Base-by-base conservation (phyloP, 1,140 invertebrate species). In the Drosophila asahinai region DNA sequence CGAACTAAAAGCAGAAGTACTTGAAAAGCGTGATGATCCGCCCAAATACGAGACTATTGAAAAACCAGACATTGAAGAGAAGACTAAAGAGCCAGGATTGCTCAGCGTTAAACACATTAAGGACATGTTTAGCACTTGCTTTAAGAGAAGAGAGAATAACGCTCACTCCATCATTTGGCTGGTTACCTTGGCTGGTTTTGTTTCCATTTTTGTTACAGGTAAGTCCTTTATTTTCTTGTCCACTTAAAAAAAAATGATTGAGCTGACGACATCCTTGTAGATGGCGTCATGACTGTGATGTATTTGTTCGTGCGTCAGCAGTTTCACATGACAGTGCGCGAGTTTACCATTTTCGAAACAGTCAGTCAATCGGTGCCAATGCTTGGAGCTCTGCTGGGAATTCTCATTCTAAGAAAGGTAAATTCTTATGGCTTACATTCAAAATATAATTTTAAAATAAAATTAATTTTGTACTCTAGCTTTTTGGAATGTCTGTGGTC, bases 301-400 rank as follows among this genome's bases (percentile, higher is more conserved):
- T 96, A 95, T 86, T 79, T 96, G 62, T 96, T 95, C 81, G 91
- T 94, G 5, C 95, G 95, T 61, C 94, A 95, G 47, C 95, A 95
- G 83, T 94, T 97, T 12, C 94, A 95, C 15, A 96, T 96, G 96
- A 93, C 94, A 27, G 93, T 96, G 38, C 86, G 94, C 22, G 93
- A 96, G 33, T 96, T 94, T 61, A 95, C 94, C 1, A 91, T 94
- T 45, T 96, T 93, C 77, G 94, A 93, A n/a, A 92, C 93, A 71
- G 93, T 82, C 62, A 93, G 59, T 78, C 93, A 92, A 90, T 91
- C 93, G 11, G 76, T 92, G 0, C 91, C 93, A 6, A 94, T 95
- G 83, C 38, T 94, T 45, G 95, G 95, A 4, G 94, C 94, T 0
- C 71, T 94, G 14, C 43, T 95, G 22, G 94, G 94, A 0, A 92